Evolutionary conservation across 2,797 vertebrate species (phyloP), one percentile per base, ranked within the genome.

Genomic region (Melanotaenia trifasciata): DNA sequence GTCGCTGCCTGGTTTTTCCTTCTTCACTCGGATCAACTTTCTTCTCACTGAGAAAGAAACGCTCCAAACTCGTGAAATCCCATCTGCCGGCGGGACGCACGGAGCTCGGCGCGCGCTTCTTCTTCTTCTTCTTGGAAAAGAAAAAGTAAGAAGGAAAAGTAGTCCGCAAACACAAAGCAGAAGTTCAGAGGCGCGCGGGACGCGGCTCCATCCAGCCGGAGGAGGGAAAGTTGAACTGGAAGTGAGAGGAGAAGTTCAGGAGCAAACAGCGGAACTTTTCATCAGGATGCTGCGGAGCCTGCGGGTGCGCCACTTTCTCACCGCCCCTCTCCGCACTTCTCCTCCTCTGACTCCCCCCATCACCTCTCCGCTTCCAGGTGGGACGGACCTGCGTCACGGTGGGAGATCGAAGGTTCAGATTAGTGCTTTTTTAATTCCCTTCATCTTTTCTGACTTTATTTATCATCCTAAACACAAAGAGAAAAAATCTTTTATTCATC

Each of bases 241-340:
- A 26, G 26, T 26, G 26, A 26, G 26, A 26, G 35, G 33, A 35
- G 58, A 36, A 59, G 58, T 58, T 58, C 16, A 33, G 13, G 14
- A 56, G 28, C n/a, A 14, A 13, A 14, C 33, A 60, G 36, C 35
- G 18, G 59, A 26, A 61, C 40, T 67, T 63, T 69, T 67, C 60
- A 28, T 3, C 64, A 43, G 73, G 79, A 81, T 77, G 79, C 65
- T 77, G 79, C 71, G 76, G 60, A 68, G 78, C 78, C 26, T 60
- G 56, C 76, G 76, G 64, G 76, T 75, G 89, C 88, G 53, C 51
- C 0, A 32, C 18, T 47, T 14, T 43, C 14, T 13, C 43, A 59
- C 32, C 58, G 51, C 59, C 70, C 47, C 50, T 89, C 92, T 67
- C 64, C 72, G 47, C 53, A 3, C 54, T 59, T 32, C 58, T 22